Evolutionary conservation across 1,140 invertebrate species (phyloP).

Genomic region (Latrodectus geometricus): DNA sequence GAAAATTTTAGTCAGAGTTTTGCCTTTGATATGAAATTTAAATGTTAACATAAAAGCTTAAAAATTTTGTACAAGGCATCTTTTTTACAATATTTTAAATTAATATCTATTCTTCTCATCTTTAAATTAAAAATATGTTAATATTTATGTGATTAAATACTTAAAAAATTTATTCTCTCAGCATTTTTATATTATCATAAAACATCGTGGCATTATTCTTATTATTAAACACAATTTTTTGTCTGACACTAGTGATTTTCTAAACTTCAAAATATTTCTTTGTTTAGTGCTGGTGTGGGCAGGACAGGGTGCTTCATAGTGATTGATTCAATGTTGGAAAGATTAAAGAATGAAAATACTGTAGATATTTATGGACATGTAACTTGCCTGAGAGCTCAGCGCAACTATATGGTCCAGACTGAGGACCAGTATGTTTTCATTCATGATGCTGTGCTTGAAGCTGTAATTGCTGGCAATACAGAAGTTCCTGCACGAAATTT

Average conservation of each 20-base stretch:
- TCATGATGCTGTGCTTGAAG: constrained; percentile 96
- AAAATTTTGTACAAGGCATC: no score
- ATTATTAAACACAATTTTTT: neutral
- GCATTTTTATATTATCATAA: no score
- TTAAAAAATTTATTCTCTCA: no score
- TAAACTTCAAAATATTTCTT: neutral
- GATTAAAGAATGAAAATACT: constrained; percentile 93
- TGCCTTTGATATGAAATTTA: no score
- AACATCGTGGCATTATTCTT: no score
- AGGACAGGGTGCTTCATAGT: constrained; percentile 98
- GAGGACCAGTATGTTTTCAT: constrained; percentile 99
- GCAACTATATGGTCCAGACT: constrained; percentile 97
- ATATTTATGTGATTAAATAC: no score
- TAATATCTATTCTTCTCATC: no score
- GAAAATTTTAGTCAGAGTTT: no score
- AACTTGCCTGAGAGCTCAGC: constrained; percentile 94
- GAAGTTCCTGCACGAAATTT: constrained; percentile 93
- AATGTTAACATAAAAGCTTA: no score
- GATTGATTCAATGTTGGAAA: constrained; percentile 96
- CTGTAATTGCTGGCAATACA: constrained; percentile 93
- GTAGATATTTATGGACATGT: constrained; percentile 99
- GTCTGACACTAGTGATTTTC: neutral
- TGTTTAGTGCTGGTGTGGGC: constrained; percentile 72
- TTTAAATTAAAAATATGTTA: no score
- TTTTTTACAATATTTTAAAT: no score